A percentile compares a stretch with the other conserved stretches of the same genome.
Conservation (phyloP, 2,113 vertebrate species). For the Callipepla californica region DNA sequence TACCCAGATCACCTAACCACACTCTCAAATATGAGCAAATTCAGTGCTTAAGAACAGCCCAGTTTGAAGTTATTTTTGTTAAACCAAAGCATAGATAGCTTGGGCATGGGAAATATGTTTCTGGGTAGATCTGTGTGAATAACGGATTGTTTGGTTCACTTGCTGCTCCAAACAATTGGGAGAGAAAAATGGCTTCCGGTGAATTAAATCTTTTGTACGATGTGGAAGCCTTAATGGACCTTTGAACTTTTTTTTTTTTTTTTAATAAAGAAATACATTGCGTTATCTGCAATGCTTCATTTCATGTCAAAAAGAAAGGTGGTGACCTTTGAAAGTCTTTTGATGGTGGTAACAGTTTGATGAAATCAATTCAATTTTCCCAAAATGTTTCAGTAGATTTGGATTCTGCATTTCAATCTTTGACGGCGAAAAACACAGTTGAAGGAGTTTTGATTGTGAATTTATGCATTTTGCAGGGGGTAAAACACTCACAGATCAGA, state of each 20-base stretch:
- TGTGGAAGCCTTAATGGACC: slow-evolving; percentile 57
- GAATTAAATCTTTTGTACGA: slow-evolving; percentile 55
- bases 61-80: background rate
- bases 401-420: background rate
- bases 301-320: slow-evolving; percentile 23
- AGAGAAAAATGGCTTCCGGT: slow-evolving; percentile 73
- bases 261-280: slow-evolving; percentile 43
- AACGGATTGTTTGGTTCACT: slow-evolving; percentile 65
- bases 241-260: slow-evolving; percentile 52
- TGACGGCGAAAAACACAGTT: rapidly evolving
- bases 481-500: rapidly evolving
- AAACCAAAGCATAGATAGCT: background rate
- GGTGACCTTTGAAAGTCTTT: slow-evolving; percentile 52
- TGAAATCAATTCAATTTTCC: background rate
- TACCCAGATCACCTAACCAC: rapidly evolving
- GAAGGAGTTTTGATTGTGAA: background rate
- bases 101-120: slow-evolving; percentile 19
- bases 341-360: slow-evolving; percentile 43
- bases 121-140: slow-evolving; percentile 68
- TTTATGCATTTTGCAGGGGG: background rate
- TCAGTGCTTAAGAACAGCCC: background rate
- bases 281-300: slow-evolving; percentile 51
- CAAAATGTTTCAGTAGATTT: background rate
- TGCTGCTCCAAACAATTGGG: slow-evolving; percentile 53
- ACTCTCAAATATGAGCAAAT: background rate